phyloP scores from a whole-genome alignment of 2,797 vertebrate genomes.

The Pogonophryne albipinna region DNA sequence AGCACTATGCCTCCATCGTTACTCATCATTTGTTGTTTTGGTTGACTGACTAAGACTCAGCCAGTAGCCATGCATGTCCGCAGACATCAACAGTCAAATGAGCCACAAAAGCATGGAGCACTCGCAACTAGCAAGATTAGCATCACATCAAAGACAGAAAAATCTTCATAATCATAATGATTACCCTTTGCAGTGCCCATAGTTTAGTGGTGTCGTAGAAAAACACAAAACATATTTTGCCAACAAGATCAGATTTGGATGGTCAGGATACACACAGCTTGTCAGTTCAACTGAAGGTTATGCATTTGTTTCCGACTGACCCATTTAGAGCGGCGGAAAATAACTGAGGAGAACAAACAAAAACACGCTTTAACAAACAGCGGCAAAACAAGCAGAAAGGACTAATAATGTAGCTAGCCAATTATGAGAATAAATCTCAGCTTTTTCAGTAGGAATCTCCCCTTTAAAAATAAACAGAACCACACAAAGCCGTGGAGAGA shows the following conservation, averaged over 20 bases:
- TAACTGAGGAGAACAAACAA: slow-evolving; percentile 37
- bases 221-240: slow-evolving; percentile 27
- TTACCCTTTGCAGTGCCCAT: slow-evolving; percentile 16
- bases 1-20: slow-evolving; percentile 13
- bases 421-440: slow-evolving; percentile 12
- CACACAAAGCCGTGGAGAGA: slow-evolving; percentile 21
- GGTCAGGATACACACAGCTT: slow-evolving; percentile 47
- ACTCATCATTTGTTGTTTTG: slow-evolving; percentile 40
- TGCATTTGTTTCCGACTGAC: slow-evolving; percentile 69
- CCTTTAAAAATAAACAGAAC: slow-evolving; percentile 25
- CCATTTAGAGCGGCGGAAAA: slow-evolving; percentile 62
- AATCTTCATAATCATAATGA: slow-evolving; percentile 3
- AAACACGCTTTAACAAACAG: slow-evolving; percentile 44
- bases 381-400: slow-evolving; percentile 45
- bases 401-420: slow-evolving; percentile 21
- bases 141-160: slow-evolving; percentile 30
- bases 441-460: slow-evolving; percentile 27
- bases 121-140: slow-evolving; percentile 30
- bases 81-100: slow-evolving; percentile 36
- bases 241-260: slow-evolving; percentile 29
- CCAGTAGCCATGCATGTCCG: slow-evolving; percentile 36
- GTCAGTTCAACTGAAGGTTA: slow-evolving; percentile 66
- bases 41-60: slow-evolving; percentile 46
- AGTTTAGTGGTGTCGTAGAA: slow-evolving; percentile 16
- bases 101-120: slow-evolving; percentile 32